A percentile compares a stretch with the other conserved stretches of the same genome.
Conservation (phyloP, 92 coral and sea anemone species). For the Phenganax stokvisi region DNA sequence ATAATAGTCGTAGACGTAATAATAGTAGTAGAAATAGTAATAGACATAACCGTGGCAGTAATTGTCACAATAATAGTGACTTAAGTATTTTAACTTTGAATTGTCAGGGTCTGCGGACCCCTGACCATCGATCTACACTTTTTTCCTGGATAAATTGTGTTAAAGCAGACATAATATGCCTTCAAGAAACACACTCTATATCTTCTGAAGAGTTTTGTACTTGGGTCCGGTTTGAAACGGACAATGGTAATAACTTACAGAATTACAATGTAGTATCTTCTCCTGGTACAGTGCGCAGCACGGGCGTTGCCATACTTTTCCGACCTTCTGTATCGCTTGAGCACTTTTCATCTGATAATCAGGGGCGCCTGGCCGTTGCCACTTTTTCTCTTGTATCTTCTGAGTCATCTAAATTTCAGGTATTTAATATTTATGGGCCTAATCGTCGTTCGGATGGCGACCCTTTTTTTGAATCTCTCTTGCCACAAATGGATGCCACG, state of each 20-base stretch:
- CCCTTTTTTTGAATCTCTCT: neutral
- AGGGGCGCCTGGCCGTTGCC: neutral
- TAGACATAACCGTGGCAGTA: too few relatives aligned
- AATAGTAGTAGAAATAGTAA: too few relatives aligned
- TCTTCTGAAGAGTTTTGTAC: neutral
- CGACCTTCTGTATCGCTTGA: neutral
- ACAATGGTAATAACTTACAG: neutral
- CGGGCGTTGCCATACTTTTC: neutral
- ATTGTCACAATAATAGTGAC: too few relatives aligned
- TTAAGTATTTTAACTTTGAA: neutral
- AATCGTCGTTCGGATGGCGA: neutral
- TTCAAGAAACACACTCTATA: neutral
- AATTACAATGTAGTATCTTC: neutral
- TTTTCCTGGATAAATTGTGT: neutral
- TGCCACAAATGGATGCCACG: neutral
- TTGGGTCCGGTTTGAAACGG: neutral
- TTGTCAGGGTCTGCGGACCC: neutral
- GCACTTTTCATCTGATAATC: neutral
- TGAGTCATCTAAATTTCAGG: neutral
- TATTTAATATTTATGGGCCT: neutral
- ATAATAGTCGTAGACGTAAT: too few relatives aligned
- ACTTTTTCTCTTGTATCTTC: neutral
- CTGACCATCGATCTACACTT: neutral
- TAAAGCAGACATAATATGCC: constrained; percentile 1
- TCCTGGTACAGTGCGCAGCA: neutral